phyloP scores from a whole-genome alignment of 2,888 invertebrate genomes.

The Lysandra coridon region DNA sequence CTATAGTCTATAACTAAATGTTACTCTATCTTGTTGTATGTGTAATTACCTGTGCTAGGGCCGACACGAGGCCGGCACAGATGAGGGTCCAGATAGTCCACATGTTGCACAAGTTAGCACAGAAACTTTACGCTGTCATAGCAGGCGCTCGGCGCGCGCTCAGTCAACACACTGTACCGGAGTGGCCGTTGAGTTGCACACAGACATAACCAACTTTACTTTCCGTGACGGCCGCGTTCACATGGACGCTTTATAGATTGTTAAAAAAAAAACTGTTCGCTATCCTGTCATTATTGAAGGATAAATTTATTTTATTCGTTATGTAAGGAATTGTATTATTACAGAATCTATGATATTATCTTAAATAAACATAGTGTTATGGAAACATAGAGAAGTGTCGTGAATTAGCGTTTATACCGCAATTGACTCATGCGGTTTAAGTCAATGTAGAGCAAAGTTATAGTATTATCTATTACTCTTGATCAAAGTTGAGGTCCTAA shows the following conservation, averaged over 20 bases:
- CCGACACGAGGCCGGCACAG: conserved; percentile 54
- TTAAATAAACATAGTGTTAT: too few species aligned
- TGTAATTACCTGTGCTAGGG: conserved; percentile 61
- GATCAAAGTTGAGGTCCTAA: too few species aligned
- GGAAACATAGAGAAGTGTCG: too few species aligned
- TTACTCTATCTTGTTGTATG: too few species aligned
- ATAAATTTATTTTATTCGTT: too few species aligned
- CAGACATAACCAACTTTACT: conserved; percentile 69
- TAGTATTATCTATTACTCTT: too few species aligned
- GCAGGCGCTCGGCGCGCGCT: conserved; percentile 65
- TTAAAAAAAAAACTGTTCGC: background rate
- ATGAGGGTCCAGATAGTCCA: conserved; percentile 54
- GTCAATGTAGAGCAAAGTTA: too few species aligned
- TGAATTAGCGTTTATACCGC: too few species aligned
- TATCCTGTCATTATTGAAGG: background rate
- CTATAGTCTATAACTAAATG: too few species aligned
- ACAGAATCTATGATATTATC: too few species aligned
- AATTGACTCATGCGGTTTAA: too few species aligned
- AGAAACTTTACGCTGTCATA: conserved; percentile 60
- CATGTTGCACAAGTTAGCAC: conserved; percentile 53
- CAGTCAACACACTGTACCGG: conserved; percentile 63
- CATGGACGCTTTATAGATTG: conserved; percentile 43
- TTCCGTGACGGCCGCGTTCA: conserved; percentile 67
- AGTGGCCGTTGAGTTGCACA: conserved; percentile 37
- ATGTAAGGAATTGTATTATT: too few species aligned